Evolutionary conservation across 2,888 invertebrate species (phyloP).

Genomic region (Leptogaster cylindrica): DNA sequence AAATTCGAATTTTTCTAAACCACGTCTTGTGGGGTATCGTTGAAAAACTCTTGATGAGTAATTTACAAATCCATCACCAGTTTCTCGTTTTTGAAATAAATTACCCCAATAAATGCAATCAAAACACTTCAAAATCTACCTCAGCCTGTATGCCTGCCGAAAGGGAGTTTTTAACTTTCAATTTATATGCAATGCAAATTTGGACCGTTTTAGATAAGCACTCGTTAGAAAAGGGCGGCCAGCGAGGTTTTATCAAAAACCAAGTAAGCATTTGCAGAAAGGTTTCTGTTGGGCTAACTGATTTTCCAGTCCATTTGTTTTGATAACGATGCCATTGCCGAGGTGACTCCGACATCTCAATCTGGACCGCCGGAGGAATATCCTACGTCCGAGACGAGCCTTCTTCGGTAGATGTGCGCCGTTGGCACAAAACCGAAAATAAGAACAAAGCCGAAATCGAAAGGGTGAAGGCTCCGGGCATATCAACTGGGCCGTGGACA

Average conservation of each 20-base stretch:
- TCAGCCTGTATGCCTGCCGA: no score
- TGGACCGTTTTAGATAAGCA: neutral
- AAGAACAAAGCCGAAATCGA: neutral
- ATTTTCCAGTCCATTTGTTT: conserved; percentile 27
- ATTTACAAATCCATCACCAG: no score
- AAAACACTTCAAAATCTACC: no score
- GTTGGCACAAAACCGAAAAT: neutral
- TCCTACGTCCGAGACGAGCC: neutral
- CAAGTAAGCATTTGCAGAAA: neutral
- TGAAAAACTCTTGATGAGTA: no score
- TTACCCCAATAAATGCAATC: no score
- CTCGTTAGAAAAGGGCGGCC: neutral
- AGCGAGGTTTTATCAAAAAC: neutral
- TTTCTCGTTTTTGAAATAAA: no score
- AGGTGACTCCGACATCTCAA: conserved; percentile 27
- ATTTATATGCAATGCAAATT: neutral
- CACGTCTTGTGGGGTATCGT: no score
- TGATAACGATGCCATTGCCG: conserved; percentile 10
- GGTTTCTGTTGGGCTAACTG: neutral
- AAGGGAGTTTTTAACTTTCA: neutral
- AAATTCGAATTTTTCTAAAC: no score
- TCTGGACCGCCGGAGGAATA: neutral
- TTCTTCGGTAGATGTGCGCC: neutral
- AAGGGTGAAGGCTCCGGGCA: neutral
- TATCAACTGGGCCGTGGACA: neutral